Evolutionary conservation across 64 coral and sea anemone genomes (phyloP).

Genomic region (Trachythela sp.): DNA sequence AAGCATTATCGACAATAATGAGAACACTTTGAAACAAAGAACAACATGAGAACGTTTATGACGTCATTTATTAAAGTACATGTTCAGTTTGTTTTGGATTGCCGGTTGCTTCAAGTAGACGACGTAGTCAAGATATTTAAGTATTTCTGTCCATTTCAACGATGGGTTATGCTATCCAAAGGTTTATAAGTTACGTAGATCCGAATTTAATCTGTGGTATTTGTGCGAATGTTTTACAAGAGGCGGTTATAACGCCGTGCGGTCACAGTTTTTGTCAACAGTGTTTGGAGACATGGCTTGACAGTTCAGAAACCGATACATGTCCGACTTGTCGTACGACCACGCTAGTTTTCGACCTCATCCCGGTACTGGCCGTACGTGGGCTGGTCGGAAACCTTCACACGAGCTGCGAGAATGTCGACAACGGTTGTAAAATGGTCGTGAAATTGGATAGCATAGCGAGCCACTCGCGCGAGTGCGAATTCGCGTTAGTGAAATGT

Average conservation of each 20-base stretch:
- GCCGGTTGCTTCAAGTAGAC: neutral
- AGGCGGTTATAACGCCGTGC: conserved; percentile 82
- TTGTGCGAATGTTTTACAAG: conserved; percentile 82
- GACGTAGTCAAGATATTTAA: neutral
- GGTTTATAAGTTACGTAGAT: conserved; percentile 75
- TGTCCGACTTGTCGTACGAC: conserved; percentile 42
- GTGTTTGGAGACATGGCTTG: conserved; percentile 60
- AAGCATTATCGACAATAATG: neutral
- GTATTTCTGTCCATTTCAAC: neutral
- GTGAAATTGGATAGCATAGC: conserved; percentile 68
- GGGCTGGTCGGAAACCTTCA: conserved; percentile 42
- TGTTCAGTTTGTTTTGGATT: neutral
- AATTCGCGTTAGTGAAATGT: conserved; percentile 65
- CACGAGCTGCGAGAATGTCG: conserved; percentile 47
- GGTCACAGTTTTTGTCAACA: conserved; percentile 86
- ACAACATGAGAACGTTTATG: neutral
- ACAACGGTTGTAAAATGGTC: conserved; percentile 93
- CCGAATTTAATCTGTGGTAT: conserved; percentile 91
- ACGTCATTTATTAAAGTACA: conserved; percentile 5
- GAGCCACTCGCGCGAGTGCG: conserved; percentile 63
- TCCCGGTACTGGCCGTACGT: conserved; percentile 42
- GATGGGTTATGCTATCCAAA: conserved; percentile 80
- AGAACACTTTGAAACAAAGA: neutral
- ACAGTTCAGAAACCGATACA: neutral
- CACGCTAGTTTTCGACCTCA: conserved; percentile 41